These are phyloP conservation scores for Meriones psammophilus DNA, from an alignment of 2,797 vertebrate species.

Conservation along the genomic window DNA sequence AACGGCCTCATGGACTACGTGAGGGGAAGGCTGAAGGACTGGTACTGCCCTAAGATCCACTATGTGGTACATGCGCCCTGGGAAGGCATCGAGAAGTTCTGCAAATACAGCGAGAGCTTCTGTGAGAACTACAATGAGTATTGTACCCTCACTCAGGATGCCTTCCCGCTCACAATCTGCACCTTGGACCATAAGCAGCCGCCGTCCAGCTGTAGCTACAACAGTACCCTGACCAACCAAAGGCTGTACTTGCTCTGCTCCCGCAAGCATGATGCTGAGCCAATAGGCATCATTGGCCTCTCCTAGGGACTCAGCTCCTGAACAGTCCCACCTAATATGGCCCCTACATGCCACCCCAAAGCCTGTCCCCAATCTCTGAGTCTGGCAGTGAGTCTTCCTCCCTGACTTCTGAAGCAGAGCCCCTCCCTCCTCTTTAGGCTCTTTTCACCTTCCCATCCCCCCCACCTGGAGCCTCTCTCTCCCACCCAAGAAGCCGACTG, in stretches of 20 bases:
- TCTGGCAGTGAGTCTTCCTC: not conserved
- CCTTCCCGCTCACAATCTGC: conserved; percentile 67
- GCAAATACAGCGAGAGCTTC: conserved; percentile 69
- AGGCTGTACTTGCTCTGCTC: conserved; percentile 79
- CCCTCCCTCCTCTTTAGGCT: not conserved
- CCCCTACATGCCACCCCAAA: not conserved
- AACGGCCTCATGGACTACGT: conserved; percentile 79
- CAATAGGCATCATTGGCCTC: conserved; percentile 66
- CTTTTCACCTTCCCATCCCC: not conserved
- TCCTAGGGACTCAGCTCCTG: not conserved
- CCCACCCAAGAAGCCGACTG: conserved; percentile 78
- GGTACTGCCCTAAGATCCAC: conserved; percentile 69
- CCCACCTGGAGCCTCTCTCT: not conserved
- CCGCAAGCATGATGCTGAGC: conserved; percentile 61
- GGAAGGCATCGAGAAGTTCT: not conserved
- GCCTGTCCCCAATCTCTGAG: not conserved
- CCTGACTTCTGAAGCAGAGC: not conserved
- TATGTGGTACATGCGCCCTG: conserved; percentile 74
- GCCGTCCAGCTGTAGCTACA: conserved; percentile 69
- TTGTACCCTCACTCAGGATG: conserved; percentile 64
- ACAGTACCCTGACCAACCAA: conserved; percentile 13
- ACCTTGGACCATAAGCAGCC: not conserved
- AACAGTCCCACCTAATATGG: not conserved
- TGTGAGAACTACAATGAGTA: conserved; percentile 78
- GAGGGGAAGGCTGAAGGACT: not conserved